Conservation (phyloP, 2,888 invertebrate genomes). For the Xanthia togata region DNA sequence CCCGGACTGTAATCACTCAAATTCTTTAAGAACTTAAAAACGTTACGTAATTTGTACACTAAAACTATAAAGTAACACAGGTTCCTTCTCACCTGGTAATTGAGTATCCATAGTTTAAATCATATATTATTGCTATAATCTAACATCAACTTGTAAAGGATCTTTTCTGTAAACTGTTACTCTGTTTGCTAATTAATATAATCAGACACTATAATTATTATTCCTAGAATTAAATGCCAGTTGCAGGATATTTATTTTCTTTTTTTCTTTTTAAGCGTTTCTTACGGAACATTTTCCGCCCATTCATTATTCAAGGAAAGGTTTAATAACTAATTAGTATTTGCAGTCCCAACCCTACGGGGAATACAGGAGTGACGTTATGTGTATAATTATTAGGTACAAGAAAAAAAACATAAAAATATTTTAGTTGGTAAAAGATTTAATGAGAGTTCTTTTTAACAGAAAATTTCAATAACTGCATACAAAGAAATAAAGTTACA, state of each 20-base stretch:
- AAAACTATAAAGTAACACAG: background rate
- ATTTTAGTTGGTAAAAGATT: background rate
- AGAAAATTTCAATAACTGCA: background rate
- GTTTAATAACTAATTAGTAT: slow-evolving; percentile 8
- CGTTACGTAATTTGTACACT: background rate
- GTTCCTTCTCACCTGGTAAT: background rate
- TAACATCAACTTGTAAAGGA: no score
- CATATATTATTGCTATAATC: no score
- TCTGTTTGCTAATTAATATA: background rate
- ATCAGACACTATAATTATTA: slow-evolving; percentile 1
- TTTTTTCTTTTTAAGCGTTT: background rate
- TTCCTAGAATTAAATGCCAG: background rate
- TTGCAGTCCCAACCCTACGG: background rate
- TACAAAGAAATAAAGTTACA: background rate
- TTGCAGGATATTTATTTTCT: background rate
- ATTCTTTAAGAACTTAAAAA: background rate
- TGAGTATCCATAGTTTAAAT: background rate
- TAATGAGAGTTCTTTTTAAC: background rate
- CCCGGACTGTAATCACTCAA: background rate
- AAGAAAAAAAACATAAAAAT: background rate
- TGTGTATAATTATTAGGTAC: no score
- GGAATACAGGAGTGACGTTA: no score
- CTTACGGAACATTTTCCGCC: background rate
- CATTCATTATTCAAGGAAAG: slow-evolving; percentile 6
- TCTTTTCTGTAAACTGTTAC: background rate